Percentiles rank a stretch among this genome's conserved stretches.
These are phyloP conservation scores for Sebastes iracundus DNA, from an alignment of 2,797 vertebrate species.

Conservation along the genomic window DNA sequence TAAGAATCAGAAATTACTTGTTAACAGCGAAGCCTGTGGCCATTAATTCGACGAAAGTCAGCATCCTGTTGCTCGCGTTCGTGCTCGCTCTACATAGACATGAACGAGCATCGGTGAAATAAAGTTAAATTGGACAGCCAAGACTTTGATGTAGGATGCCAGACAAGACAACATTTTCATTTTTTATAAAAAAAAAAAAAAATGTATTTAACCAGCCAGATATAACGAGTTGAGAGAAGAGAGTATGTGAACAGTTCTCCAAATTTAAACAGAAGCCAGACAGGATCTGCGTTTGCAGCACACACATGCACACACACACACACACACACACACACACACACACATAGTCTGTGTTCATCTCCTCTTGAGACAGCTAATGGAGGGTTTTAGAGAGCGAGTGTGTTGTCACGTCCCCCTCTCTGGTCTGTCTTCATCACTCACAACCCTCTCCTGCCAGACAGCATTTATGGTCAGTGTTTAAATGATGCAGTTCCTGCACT, in stretches of 20 bases:
- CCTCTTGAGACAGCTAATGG: constrained; percentile 54
- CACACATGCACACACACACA: not conserved
- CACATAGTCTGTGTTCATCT: not conserved
- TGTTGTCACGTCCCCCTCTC: constrained; percentile 51
- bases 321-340: not conserved
- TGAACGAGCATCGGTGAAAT: not conserved
- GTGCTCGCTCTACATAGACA: too few species aligned
- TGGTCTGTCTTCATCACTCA: constrained; percentile 52
- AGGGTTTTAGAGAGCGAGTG: constrained; percentile 38
- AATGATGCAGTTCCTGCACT: constrained; percentile 41
- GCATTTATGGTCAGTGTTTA: constrained; percentile 51
- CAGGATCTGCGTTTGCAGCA: not conserved
- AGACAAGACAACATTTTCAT: not conserved
- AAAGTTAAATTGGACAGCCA: not conserved
- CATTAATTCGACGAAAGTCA: too few species aligned
- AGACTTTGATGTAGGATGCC: not conserved
- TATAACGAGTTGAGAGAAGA: not conserved
- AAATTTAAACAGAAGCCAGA: not conserved
- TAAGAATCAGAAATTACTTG: too few species aligned
- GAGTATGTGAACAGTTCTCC: not conserved
- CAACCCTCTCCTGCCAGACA: constrained; percentile 37
- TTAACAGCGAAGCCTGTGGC: too few species aligned
- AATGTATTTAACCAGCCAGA: too few species aligned
- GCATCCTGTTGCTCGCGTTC: too few species aligned
- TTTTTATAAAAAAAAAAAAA: not conserved